These are phyloP conservation scores for Meriones psammophilus DNA, from an alignment of 2,797 vertebrate species.

Conservation along the genomic window DNA sequence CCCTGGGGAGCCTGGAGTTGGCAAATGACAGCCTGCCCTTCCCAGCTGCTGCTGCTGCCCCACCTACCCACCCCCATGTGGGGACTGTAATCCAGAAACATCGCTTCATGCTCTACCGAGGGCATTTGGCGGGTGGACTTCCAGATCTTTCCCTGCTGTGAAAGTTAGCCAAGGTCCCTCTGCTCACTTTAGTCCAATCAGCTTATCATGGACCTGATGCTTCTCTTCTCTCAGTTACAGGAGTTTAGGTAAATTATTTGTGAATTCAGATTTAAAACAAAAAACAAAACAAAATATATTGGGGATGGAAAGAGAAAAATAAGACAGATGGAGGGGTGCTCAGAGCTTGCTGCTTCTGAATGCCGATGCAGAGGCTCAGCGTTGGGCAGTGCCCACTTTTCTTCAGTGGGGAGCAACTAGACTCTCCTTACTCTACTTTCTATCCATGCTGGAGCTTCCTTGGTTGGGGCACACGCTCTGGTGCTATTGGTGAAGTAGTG, in stretches of 20 bases:
- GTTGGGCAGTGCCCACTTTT: fast-evolving
- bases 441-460: not conserved
- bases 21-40: constrained; percentile 42
- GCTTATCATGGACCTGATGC: not conserved
- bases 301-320: not conserved
- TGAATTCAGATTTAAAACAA: constrained; percentile 29
- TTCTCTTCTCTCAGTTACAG: not conserved
- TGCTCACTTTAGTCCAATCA: no score
- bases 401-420: no score
- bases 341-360: fast-evolving
- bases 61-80: not conserved
- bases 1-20: constrained; percentile 23
- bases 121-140: not conserved
- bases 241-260: not conserved
- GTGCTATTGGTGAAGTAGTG: not conserved
- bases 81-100: constrained; percentile 17
- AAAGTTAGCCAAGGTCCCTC: not conserved
- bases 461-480: not conserved
- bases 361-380: not conserved
- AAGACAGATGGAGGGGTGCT: not conserved
- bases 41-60: not conserved
- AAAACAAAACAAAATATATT: not conserved
- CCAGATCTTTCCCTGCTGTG: not conserved
- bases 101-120: not conserved
- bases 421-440: not conserved